These are phyloP conservation scores for Folsomia candida DNA, from an alignment of 2,888 invertebrate species.

Conservation along the genomic window DNA sequence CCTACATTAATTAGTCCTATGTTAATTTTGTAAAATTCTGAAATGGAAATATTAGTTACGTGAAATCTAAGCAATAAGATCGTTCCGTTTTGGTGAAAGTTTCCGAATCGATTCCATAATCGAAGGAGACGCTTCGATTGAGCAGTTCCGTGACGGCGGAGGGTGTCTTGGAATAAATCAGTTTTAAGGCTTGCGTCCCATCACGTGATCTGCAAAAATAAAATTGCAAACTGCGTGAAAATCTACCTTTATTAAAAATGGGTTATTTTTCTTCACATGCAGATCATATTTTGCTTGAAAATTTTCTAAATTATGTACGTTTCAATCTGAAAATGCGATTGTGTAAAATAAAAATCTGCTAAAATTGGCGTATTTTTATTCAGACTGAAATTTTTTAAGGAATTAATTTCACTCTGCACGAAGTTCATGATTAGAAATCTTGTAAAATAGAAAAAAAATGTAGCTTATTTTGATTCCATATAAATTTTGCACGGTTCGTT, in stretches of 20 bases:
- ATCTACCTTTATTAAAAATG: background rate
- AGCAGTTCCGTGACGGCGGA: slow-evolving; percentile 16
- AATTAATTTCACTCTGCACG: too few relatives aligned
- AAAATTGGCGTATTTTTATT: too few relatives aligned
- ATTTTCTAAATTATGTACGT: too few relatives aligned
- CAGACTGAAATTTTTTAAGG: too few relatives aligned
- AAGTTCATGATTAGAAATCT: too few relatives aligned
- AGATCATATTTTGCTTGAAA: too few relatives aligned
- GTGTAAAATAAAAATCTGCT: too few relatives aligned
- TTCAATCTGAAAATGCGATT: too few relatives aligned
- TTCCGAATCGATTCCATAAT: slow-evolving; percentile 9
- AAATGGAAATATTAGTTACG: background rate
- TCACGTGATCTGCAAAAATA: background rate
- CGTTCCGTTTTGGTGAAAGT: slow-evolving; percentile 8
- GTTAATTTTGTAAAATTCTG: background rate
- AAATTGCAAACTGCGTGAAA: too few relatives aligned
- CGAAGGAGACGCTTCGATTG: slow-evolving; percentile 21
- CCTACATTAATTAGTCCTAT: background rate
- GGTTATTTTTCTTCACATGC: background rate
- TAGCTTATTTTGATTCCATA: too few relatives aligned
- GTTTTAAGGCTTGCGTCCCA: background rate
- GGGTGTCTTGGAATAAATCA: slow-evolving; percentile 21
- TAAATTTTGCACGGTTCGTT: too few relatives aligned
- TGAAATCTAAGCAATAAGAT: slow-evolving; percentile 19
- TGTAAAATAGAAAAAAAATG: too few relatives aligned